Conservation (phyloP, 1,140 invertebrate genomes). For the Drosophila persimilis region DNA sequence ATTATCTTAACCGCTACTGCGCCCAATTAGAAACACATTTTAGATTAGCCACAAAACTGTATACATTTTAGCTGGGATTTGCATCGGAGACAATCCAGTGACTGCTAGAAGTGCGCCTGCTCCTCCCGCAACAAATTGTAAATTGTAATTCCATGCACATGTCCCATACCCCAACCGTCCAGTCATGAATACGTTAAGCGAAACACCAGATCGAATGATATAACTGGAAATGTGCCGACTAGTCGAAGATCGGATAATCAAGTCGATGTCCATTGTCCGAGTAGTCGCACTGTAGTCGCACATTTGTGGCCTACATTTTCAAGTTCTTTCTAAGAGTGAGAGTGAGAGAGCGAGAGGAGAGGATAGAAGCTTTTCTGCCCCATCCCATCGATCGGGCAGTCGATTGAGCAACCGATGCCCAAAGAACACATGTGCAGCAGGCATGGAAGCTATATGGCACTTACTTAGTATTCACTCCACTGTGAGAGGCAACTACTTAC, state of each 20-base stretch:
- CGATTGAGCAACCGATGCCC: too few species aligned
- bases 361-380: constrained; percentile 21
- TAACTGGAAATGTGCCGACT: constrained; percentile 16
- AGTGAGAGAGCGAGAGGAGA: not conserved
- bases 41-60: constrained; percentile 5
- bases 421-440: constrained; percentile 31
- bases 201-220: constrained; percentile 21
- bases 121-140: not conserved
- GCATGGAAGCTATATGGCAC: not conserved
- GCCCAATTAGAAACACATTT: constrained; percentile 20
- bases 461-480: not conserved
- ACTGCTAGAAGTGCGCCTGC: not conserved
- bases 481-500: not conserved
- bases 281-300: constrained; percentile 11
- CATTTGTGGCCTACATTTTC: constrained; percentile 44
- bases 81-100: too few species aligned
- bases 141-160: constrained; percentile 18
- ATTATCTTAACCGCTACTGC: constrained; percentile 14
- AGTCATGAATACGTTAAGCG: constrained; percentile 19
- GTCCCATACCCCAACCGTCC: too few species aligned
- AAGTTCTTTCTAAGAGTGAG: constrained; percentile 15
- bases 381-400: too few species aligned
- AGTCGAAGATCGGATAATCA: constrained; percentile 5
- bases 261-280: constrained; percentile 16
- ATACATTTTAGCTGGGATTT: constrained; percentile 21